These are phyloP conservation scores for Allygus modestus DNA, from an alignment of 2,888 invertebrate genomes.

Conservation along the genomic window DNA sequence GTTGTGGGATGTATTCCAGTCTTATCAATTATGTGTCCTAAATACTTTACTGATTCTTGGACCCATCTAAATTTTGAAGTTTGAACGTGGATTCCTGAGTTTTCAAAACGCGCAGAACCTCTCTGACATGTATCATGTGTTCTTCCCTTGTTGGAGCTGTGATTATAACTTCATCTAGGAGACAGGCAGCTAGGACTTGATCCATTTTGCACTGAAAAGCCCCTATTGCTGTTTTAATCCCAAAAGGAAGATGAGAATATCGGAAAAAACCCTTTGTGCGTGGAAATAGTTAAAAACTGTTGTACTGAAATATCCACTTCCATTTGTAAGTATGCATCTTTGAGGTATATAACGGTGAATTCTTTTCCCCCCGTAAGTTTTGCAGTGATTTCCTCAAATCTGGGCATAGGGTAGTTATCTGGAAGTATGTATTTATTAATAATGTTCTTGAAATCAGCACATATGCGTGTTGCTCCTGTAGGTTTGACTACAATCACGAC, in stretches of 20 bases:
- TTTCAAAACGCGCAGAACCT: background rate
- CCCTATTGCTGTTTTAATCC: background rate
- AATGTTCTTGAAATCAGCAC: no score
- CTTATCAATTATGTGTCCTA: constrained; percentile 25
- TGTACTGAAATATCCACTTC: no score
- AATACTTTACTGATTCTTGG: constrained; percentile 3
- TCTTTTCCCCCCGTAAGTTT: no score
- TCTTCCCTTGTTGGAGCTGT: background rate
- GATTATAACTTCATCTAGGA: background rate
- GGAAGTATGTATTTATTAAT: no score
- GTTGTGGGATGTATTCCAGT: constrained; percentile 34
- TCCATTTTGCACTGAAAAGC: background rate
- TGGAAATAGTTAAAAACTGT: no score
- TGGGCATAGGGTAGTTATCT: no score
- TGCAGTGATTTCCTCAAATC: no score
- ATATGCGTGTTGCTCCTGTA: no score
- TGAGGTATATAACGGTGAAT: no score
- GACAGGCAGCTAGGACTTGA: background rate
- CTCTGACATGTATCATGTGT: constrained; percentile 5
- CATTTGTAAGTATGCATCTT: no score
- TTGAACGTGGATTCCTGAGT: background rate
- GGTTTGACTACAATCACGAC: no score
- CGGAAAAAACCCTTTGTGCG: background rate
- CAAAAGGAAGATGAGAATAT: no score
- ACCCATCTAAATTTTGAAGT: constrained; percentile 16